Conservation (phyloP, 30 jellyfish, hydroid and myxozoan genomes). For the Hydractinia symbiolongicarpus region DNA sequence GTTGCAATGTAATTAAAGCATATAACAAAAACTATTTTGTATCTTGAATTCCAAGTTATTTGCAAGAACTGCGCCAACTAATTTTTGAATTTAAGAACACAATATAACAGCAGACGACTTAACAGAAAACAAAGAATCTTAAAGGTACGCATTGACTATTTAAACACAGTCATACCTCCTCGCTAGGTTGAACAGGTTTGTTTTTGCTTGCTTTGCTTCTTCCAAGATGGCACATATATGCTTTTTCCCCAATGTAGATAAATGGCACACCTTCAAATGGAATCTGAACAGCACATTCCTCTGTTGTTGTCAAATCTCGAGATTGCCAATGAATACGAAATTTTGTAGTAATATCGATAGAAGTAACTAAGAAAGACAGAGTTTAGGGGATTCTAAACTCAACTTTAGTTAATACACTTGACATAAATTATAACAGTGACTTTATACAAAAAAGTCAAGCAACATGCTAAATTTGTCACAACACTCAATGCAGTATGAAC, state of each 20-base stretch:
- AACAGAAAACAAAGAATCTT: no score
- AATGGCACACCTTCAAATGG: slow-evolving; percentile 38
- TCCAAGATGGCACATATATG: slow-evolving; percentile 44
- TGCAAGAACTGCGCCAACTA: no score
- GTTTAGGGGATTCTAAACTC: not conserved
- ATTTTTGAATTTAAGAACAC: no score
- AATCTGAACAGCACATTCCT: slow-evolving; percentile 47
- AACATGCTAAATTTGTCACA: no score
- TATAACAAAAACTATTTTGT: no score
- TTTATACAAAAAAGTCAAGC: not conserved
- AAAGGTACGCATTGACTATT: no score
- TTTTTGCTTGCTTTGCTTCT: slow-evolving; percentile 26
- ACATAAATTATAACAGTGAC: no score
- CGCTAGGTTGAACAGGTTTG: not conserved
- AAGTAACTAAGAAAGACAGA: not conserved
- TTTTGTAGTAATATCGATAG: slow-evolving; percentile 28
- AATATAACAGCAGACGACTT: no score
- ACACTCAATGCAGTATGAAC: no score
- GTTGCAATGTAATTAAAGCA: no score
- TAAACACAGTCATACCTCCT: not conserved
- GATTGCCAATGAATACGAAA: slow-evolving; percentile 48
- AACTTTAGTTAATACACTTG: not conserved
- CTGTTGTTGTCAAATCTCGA: slow-evolving; percentile 39
- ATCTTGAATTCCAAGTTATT: no score
- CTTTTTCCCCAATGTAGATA: slow-evolving; percentile 40